Percentiles rank a stretch among this genome's conserved stretches.
Conservation (phyloP, 1,140 invertebrate species). For the Metopolophium dirhodum region DNA sequence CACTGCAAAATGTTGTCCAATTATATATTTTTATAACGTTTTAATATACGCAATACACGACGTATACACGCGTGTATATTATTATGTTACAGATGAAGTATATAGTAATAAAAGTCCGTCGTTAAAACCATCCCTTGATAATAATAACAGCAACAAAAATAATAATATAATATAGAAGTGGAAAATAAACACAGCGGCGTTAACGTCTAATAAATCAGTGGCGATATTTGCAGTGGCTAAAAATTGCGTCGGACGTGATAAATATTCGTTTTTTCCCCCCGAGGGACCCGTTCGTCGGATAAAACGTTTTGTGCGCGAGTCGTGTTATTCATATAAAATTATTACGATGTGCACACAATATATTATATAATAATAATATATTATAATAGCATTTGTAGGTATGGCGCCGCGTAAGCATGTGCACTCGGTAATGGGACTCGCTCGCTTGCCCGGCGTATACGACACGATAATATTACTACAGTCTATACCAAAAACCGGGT, state of each 20-base stretch:
- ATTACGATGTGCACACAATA: neutral
- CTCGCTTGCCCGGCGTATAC: neutral
- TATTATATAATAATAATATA: neutral
- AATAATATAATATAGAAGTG: neutral
- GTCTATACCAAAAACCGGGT: neutral
- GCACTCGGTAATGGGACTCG: neutral
- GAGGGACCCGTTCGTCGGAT: neutral
- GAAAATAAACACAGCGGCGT: neutral
- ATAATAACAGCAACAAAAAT: neutral
- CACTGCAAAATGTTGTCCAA: neutral
- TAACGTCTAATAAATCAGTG: slow-evolving; percentile 24
- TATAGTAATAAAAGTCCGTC: neutral
- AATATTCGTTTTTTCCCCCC: neutral
- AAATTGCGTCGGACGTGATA: neutral
- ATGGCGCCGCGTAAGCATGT: neutral
- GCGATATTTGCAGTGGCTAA: neutral
- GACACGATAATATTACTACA: neutral
- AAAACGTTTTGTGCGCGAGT: neutral
- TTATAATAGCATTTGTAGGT: neutral
- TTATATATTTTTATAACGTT: neutral
- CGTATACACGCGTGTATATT: no score
- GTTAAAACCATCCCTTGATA: neutral
- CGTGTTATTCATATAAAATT: neutral
- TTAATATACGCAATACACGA: neutral
- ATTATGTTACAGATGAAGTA: neutral